Conservation (phyloP, 2,797 vertebrate species). For the Ctenosaura bakeri region DNA sequence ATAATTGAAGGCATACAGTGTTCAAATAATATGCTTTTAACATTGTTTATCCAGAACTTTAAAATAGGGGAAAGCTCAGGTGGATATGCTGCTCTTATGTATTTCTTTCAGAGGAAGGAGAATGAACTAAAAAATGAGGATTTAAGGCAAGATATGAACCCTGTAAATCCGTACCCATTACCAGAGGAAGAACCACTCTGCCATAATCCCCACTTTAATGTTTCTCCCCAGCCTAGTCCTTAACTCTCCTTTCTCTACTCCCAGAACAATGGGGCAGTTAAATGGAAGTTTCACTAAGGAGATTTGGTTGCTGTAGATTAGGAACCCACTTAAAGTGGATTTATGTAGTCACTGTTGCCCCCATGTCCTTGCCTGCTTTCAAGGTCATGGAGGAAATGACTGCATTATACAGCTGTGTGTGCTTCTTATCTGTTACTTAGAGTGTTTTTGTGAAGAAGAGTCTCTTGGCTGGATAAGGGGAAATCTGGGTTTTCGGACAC, state of each 20-base stretch:
- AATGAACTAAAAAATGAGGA: not conserved
- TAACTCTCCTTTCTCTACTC: conserved; percentile 3
- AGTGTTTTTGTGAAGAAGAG: not conserved
- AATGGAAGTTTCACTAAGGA: conserved; percentile 7
- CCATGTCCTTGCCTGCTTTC: not conserved
- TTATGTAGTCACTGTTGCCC: not conserved
- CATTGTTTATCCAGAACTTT: not conserved
- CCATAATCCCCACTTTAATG: conserved; percentile 11
- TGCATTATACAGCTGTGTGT: not conserved
- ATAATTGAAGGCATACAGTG: not conserved
- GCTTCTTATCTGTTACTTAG: not conserved
- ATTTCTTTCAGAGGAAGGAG: not conserved
- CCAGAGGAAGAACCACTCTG: not conserved
- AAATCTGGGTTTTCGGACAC: accelerated
- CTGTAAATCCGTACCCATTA: conserved; percentile 14
- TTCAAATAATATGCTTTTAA: conserved; percentile 17
- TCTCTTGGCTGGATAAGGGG: accelerated
- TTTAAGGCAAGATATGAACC: not conserved
- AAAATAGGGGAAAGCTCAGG: not conserved
- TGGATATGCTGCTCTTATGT: not conserved
- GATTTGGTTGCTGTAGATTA: conserved; percentile 23
- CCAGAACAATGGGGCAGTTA: conserved; percentile 3
- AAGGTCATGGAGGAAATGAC: not conserved
- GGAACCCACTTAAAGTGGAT: not conserved
- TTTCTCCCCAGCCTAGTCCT: not conserved